phyloP scores from a whole-genome alignment of 1,140 invertebrate genomes.

The Hylyphantes graminicola region DNA sequence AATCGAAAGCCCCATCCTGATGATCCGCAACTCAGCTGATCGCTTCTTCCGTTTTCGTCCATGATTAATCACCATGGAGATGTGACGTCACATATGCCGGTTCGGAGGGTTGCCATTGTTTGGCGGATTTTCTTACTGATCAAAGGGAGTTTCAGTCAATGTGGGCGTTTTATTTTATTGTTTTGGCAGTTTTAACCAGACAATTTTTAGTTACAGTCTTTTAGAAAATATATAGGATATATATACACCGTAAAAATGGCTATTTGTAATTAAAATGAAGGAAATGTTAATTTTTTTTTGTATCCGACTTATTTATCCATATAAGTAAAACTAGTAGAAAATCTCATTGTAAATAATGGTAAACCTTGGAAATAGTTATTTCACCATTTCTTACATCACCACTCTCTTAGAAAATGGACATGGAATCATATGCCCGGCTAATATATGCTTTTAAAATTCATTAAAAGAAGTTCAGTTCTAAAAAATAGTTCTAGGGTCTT shows the following conservation, averaged over 20 bases:
- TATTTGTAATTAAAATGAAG: background rate
- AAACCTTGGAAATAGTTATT: too few species aligned
- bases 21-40: slow-evolving; percentile 32
- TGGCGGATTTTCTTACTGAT: background rate
- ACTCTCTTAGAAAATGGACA: too few species aligned
- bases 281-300: background rate
- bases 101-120: background rate
- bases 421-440: too few species aligned
- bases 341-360: too few species aligned
- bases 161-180: background rate
- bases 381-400: too few species aligned
- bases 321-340: too few species aligned
- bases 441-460: too few species aligned
- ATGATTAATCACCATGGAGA: slow-evolving; percentile 53
- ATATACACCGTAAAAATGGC: background rate
- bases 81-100: slow-evolving; percentile 40
- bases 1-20: slow-evolving; percentile 3
- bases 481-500: too few species aligned
- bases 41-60: slow-evolving; percentile 11
- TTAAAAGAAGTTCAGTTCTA: too few species aligned
- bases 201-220: background rate
- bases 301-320: too few species aligned
- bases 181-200: background rate
- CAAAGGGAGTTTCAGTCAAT: background rate
- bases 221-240: background rate